These are phyloP conservation scores for Bubalus kerabau DNA, from an alignment of 2,113 vertebrate genomes.

Conservation along the genomic window DNA sequence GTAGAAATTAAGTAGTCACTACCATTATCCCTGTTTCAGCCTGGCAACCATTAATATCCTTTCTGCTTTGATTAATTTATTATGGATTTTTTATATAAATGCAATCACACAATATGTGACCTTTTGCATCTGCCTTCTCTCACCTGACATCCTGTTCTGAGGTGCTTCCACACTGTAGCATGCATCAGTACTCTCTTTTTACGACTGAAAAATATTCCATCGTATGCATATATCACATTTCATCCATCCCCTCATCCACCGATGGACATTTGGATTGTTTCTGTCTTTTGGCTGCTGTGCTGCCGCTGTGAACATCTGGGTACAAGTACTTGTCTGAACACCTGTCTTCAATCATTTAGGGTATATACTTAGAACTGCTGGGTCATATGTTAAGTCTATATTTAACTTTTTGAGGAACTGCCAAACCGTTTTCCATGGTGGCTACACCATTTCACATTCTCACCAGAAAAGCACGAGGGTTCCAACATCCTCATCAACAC, in stretches of 20 bases:
- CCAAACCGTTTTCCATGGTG: neutral
- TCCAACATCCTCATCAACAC: neutral
- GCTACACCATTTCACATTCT: neutral
- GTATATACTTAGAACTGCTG: neutral
- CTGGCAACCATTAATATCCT: neutral
- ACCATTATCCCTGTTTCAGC: neutral
- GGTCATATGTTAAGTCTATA: neutral
- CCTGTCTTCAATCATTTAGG: neutral
- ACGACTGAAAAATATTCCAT: neutral
- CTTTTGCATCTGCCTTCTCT: neutral
- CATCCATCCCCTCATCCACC: neutral
- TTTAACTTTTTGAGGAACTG: neutral
- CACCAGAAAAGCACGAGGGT: neutral
- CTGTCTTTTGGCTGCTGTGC: neutral
- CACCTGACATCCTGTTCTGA: neutral
- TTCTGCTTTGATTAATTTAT: neutral
- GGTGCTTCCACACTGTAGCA: neutral
- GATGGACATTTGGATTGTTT: neutral
- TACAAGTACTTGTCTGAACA: conserved; percentile 1
- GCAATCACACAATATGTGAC: neutral
- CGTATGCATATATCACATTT: neutral
- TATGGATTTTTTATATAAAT: neutral
- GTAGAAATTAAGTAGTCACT: neutral
- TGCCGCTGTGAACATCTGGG: neutral
- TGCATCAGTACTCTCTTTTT: neutral